Percentiles rank a stretch among this genome's conserved stretches.
Evolutionary conservation across 2,888 invertebrate species (phyloP).

Genomic region (Vannuccia rotundouncinata): DNA sequence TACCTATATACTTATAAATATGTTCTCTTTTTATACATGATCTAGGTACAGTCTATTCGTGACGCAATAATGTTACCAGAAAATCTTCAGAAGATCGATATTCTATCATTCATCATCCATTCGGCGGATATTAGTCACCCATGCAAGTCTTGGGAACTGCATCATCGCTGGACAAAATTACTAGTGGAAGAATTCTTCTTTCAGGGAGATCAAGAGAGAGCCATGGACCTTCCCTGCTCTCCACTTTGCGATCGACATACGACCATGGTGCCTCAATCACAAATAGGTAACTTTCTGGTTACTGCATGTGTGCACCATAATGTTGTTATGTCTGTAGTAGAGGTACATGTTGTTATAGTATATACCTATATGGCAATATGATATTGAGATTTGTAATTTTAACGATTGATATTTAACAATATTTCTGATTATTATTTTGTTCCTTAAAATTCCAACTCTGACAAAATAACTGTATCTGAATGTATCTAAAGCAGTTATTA

Average conservation of each 20-base stretch:
- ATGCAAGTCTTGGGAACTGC: slow-evolving; percentile 36
- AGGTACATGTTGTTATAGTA: no score
- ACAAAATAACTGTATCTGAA: no score
- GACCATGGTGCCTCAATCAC: slow-evolving; percentile 37
- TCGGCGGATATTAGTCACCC: slow-evolving; percentile 40
- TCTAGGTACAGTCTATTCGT: slow-evolving; percentile 12
- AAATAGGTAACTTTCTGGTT: slow-evolving; percentile 35
- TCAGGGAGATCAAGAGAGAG: slow-evolving; percentile 38
- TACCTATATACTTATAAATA: no score
- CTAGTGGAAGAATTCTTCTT: slow-evolving; percentile 38
- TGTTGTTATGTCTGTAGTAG: no score
- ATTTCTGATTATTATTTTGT: no score
- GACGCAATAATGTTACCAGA: slow-evolving; percentile 31
- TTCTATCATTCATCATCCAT: slow-evolving; percentile 35
- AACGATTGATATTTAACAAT: no score
- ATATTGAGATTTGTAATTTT: no score
- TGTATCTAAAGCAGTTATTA: no score
- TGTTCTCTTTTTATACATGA: no score
- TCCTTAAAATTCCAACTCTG: no score
- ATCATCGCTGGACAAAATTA: slow-evolving; percentile 36
- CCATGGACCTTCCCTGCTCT: slow-evolving; percentile 35
- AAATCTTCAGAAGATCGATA: slow-evolving; percentile 34
- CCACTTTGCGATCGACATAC: slow-evolving; percentile 36
- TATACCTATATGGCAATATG: no score
- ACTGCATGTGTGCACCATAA: background rate